Evolutionary conservation across 2,888 invertebrate genomes (phyloP).

Genomic region (Xanthia icteritia): DNA sequence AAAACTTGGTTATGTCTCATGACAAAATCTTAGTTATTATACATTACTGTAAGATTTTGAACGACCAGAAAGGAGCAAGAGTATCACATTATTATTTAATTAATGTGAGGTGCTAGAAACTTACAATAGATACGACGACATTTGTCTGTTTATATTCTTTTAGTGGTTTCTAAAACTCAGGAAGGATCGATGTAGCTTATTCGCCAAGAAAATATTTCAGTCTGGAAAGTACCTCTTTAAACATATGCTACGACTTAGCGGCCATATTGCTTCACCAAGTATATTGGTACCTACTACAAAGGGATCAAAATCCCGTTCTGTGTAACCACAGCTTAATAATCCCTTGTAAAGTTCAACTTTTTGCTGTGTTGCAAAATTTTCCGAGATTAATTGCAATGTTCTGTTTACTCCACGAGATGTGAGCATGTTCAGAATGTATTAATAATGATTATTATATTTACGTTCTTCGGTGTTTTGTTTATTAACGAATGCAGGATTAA

Average conservation of each 20-base stretch:
- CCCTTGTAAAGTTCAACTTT: slow-evolving; percentile 33
- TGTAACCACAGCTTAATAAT: slow-evolving; percentile 30
- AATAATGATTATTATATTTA: neutral
- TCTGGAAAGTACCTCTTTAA: neutral
- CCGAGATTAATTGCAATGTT: slow-evolving; percentile 35
- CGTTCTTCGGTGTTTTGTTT: neutral
- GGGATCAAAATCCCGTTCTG: neutral
- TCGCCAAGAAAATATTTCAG: neutral
- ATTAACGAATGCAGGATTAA: slow-evolving; percentile 6
- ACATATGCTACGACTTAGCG: neutral
- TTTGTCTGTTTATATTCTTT: neutral
- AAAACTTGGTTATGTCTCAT: neutral
- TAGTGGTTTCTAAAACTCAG: neutral
- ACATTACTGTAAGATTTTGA: neutral
- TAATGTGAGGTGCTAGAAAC: neutral
- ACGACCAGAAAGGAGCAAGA: too few species aligned
- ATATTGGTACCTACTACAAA: neutral
- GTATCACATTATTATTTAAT: neutral
- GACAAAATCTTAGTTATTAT: too few species aligned
- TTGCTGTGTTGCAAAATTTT: slow-evolving; percentile 41
- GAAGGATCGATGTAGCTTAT: neutral
- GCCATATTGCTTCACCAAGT: neutral
- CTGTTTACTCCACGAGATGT: slow-evolving; percentile 16
- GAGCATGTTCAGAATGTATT: slow-evolving; percentile 17
- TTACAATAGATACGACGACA: too few species aligned